A percentile compares a stretch with the other conserved stretches of the same genome.
phyloP scores from a whole-genome alignment of 2,888 invertebrate genomes.

The Entomobrya multifasciata region DNA sequence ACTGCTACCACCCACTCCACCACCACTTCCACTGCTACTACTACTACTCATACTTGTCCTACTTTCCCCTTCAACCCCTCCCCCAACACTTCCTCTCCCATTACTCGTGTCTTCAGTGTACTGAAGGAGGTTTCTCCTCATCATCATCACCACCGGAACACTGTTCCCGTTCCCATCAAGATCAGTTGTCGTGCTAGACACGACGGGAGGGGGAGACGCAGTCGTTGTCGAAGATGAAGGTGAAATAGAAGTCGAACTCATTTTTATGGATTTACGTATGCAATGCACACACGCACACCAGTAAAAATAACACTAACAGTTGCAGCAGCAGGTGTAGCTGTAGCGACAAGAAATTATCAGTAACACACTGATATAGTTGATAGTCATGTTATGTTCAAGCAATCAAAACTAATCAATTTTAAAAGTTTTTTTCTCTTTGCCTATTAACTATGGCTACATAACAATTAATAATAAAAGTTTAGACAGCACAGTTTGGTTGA shows the following conservation, averaged over 20 bases:
- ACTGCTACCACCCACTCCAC: slow-evolving; percentile 22
- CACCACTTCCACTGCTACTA: not conserved
- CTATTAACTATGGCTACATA: too few relatives aligned
- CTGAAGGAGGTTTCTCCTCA: not conserved
- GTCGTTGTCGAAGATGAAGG: not conserved
- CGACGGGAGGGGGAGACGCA: not conserved
- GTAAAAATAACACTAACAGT: too few relatives aligned
- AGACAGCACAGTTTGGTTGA: too few relatives aligned
- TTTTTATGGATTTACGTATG: too few relatives aligned
- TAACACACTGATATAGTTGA: not conserved
- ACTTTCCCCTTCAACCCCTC: not conserved
- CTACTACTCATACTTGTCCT: slow-evolving; percentile 24
- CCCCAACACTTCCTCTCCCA: not conserved
- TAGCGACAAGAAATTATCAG: not conserved
- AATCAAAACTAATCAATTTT: too few relatives aligned
- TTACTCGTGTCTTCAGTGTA: not conserved
- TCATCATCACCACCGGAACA: slow-evolving; percentile 24
- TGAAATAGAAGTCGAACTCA: not conserved
- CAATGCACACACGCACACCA: not conserved
- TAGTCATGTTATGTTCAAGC: not conserved
- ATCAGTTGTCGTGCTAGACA: not conserved
- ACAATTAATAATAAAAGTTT: too few relatives aligned
- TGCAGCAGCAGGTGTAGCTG: not conserved
- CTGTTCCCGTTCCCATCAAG: not conserved
- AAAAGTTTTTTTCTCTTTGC: too few relatives aligned